Base-by-base conservation (phyloP, 1,140 invertebrate species). In the Aphelenchoides fujianensis region DNA sequence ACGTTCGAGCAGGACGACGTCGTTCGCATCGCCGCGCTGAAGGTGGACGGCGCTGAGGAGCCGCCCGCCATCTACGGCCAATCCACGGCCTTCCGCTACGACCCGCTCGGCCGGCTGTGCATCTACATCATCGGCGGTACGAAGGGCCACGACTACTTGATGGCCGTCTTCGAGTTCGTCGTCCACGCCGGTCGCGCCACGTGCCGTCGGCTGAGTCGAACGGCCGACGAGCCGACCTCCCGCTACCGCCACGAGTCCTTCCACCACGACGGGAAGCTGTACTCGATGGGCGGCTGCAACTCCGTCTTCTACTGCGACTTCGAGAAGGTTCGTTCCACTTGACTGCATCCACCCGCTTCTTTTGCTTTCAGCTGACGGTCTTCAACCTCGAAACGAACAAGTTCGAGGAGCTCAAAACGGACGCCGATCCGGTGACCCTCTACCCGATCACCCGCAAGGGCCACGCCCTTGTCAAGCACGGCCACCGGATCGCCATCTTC, bases 221-320 rank as follows among this genome's bases (percentile, higher is more conserved):
- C 55, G 7, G 5, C 55, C 28, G 19, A 59, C 19, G 55, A 59
- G 34, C 5, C 5, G 55, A 19, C 5, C 7, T 23, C 41, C 23
- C 55, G 55, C 23, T 59, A 59, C 34, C 55, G 55, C 7, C 55
- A 59, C 19, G 55, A 59, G 34, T 7, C 5, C 5, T 59, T 59
- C 34, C 7, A 30, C 5, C 19, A 59, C 23, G 19, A 59, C 12
- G 34, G 34, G 12, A 19, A 59, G 19, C 28, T 59, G 12, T 59
- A 59, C 23, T 59, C 55, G 34, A 59, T 59, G 5, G 55, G 55
- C 7, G 55, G 55, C 23, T 59, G 55, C 55, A 59, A 59, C 5
- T 59, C 41, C 41, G 41, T 48, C 12, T 12, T 48, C 41, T 48
- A 48, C 41, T 48, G 41, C 23, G 12, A 12, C 23, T 48, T 48